phyloP scores from a whole-genome alignment of 1,140 invertebrate genomes.

The Campoletis sonorensis region DNA sequence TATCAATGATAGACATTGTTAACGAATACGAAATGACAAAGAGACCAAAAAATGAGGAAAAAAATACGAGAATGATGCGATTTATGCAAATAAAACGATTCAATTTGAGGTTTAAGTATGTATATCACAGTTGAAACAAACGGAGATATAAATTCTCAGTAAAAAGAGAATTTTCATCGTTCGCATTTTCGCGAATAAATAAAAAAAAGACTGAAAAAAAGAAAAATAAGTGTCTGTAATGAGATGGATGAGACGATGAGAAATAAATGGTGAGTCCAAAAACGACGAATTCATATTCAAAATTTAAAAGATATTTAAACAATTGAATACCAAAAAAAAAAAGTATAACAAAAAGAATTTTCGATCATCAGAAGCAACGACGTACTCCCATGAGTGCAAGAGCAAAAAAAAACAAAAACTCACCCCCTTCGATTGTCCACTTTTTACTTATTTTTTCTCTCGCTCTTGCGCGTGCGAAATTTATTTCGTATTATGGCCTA shows the following conservation, averaged over 20 bases:
- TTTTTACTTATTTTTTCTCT: neutral
- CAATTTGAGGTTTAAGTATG: conserved; percentile 30
- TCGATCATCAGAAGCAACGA: neutral
- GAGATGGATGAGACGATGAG: neutral
- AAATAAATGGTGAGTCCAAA: neutral
- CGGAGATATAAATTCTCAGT: neutral
- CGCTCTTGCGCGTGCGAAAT: neutral
- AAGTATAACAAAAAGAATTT: neutral
- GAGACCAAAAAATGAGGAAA: neutral
- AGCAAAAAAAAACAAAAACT: neutral
- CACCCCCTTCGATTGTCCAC: neutral
- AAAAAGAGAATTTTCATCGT: too few relatives aligned
- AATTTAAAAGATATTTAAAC: too few relatives aligned
- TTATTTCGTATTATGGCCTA: conserved; percentile 22
- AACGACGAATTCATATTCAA: too few relatives aligned
- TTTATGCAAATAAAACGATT: too few relatives aligned
- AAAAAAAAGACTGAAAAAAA: conserved; percentile 1
- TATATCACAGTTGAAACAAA: conserved; percentile 41
- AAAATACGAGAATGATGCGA: too few relatives aligned
- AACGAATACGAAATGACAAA: neutral
- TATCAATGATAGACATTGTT: too few relatives aligned
- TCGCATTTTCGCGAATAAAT: conserved; percentile 26
- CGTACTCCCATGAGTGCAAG: neutral
- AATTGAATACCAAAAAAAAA: neutral
- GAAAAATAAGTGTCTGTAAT: neutral